Evolutionary conservation across 2,888 invertebrate genomes (phyloP).

Genomic region (Camptogramma bilineatum): DNA sequence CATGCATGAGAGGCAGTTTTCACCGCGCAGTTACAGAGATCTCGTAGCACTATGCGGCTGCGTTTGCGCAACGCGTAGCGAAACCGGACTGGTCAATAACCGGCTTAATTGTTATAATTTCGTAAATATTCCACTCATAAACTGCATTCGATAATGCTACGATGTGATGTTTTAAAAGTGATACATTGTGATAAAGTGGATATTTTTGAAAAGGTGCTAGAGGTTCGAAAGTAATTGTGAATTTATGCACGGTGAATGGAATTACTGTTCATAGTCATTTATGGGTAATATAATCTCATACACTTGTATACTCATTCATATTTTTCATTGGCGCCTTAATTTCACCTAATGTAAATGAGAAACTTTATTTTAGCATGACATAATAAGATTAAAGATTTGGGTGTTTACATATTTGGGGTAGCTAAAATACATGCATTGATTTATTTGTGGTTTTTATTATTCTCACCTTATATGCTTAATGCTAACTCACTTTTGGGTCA

Average conservation of each 20-base stretch:
- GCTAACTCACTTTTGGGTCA: constrained; percentile 7
- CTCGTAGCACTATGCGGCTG: constrained; percentile 1
- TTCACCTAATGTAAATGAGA: too few relatives aligned
- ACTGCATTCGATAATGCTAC: constrained; percentile 11
- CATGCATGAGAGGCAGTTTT: neutral
- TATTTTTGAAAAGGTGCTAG: constrained; percentile 19
- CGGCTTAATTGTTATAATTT: constrained; percentile 14
- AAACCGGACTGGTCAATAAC: constrained; percentile 22
- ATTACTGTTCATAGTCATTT: constrained; percentile 11
- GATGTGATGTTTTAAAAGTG: constrained; percentile 21
- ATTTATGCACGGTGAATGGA: constrained; percentile 28
- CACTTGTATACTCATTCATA: neutral
- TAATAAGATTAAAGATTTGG: too few relatives aligned
- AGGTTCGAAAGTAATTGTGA: constrained; percentile 26
- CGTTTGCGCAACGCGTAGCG: constrained; percentile 25
- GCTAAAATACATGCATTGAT: too few relatives aligned
- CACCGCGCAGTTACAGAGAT: constrained; percentile 10
- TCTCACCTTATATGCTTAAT: constrained; percentile 1
- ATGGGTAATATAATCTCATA: constrained; percentile 14
- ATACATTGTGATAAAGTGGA: constrained; percentile 21
- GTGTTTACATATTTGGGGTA: neutral
- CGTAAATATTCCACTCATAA: constrained; percentile 5
- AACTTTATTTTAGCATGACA: too few relatives aligned
- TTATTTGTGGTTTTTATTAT: neutral
- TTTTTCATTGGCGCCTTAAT: neutral